phyloP scores from a whole-genome alignment of 64 coral and sea anemone genomes.

The Montipora foliosa region DNA sequence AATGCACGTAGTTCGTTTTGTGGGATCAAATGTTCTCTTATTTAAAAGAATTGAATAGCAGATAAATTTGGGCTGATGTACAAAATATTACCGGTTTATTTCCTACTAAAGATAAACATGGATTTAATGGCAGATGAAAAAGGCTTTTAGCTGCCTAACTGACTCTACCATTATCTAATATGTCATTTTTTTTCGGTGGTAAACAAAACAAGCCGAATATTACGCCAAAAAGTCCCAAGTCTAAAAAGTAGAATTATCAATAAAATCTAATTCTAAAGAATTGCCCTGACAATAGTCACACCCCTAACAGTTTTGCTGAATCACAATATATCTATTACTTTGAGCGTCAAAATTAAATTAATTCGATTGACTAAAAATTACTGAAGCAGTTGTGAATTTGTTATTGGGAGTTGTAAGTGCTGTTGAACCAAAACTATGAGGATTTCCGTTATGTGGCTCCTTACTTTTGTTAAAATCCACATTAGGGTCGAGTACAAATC shows the following conservation, averaged over 20 bases:
- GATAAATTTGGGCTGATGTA: neutral
- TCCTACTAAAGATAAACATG: slow-evolving; percentile 35
- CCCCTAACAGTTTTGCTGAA: slow-evolving; percentile 11
- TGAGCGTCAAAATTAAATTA: slow-evolving; percentile 29
- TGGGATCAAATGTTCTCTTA: neutral
- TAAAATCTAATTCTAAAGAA: slow-evolving; percentile 27
- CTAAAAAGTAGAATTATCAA: slow-evolving; percentile 22
- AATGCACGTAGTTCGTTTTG: neutral
- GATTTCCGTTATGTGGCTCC: slow-evolving; percentile 26
- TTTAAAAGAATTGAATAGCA: neutral
- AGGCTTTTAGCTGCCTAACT: slow-evolving; percentile 34
- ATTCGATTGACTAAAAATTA: slow-evolving; percentile 7
- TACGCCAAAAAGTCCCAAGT: neutral
- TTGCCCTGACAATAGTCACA: slow-evolving; percentile 23
- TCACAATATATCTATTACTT: slow-evolving; percentile 41
- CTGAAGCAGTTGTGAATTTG: neutral
- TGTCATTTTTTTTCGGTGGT: slow-evolving; percentile 22
- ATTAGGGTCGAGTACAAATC: neutral
- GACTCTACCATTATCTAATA: slow-evolving; percentile 46
- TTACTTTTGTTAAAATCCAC: slow-evolving; percentile 6
- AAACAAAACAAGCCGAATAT: slow-evolving; percentile 32
- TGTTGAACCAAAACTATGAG: neutral
- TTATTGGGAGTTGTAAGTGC: neutral
- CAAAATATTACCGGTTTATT: slow-evolving; percentile 21
- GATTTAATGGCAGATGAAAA: slow-evolving; percentile 51